Percentiles rank a stretch among this genome's conserved stretches.
phyloP scores from a whole-genome alignment of 2,888 invertebrate genomes.

The Monochamus alternatus region DNA sequence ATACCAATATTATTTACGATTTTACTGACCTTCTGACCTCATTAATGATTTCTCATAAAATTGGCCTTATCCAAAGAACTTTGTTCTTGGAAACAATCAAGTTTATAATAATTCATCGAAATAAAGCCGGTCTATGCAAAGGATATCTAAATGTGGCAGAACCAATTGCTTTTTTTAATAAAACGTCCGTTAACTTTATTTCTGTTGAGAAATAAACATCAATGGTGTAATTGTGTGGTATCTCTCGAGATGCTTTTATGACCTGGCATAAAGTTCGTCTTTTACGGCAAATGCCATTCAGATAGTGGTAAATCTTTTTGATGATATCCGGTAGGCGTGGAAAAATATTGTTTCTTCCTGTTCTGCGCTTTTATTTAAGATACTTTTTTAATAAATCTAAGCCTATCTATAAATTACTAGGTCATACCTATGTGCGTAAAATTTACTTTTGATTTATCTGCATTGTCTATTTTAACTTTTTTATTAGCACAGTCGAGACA shows the following conservation, averaged over 20 bases:
- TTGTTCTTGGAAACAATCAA: not conserved
- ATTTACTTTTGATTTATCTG: too few relatives aligned
- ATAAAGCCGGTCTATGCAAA: not conserved
- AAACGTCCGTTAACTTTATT: constrained; percentile 15
- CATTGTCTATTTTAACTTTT: too few relatives aligned
- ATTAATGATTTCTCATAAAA: not conserved
- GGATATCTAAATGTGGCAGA: not conserved
- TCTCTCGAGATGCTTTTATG: not conserved
- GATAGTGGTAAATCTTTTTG: not conserved
- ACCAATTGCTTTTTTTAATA: not conserved
- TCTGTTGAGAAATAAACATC: constrained; percentile 14
- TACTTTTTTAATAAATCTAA: too few relatives aligned
- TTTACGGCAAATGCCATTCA: not conserved
- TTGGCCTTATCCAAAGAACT: not conserved
- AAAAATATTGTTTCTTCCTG: not conserved
- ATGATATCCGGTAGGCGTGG: not conserved
- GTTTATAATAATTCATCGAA: not conserved
- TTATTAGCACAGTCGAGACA: too few relatives aligned
- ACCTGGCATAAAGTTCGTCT: not conserved
- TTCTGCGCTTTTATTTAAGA: not conserved
- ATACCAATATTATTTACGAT: not conserved
- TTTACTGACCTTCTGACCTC: not conserved
- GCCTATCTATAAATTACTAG: too few relatives aligned
- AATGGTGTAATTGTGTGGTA: constrained; percentile 11
- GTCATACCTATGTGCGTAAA: too few relatives aligned